These are phyloP conservation scores for Drymodes brunneopygia DNA, from an alignment of 2,113 vertebrate species.

Conservation along the genomic window DNA sequence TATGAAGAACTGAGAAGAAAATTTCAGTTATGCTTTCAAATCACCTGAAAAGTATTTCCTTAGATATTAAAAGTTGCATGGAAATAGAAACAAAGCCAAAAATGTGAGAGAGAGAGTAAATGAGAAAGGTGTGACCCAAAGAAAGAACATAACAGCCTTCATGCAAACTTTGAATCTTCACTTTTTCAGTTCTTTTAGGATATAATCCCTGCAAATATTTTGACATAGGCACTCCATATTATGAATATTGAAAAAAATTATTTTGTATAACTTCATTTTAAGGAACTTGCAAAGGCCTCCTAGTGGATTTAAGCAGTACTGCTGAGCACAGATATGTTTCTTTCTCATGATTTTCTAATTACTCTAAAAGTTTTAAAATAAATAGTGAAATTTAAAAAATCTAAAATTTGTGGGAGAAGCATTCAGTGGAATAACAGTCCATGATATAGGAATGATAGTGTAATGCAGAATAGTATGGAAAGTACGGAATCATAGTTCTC, in stretches of 20 bases:
- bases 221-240: neutral
- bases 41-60: neutral
- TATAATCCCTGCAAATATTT: neutral
- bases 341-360: neutral
- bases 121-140: rapidly evolving
- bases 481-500: neutral
- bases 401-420: neutral
- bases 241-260: neutral
- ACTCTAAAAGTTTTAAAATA: neutral
- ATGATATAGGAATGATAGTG: neutral
- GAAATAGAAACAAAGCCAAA: neutral
- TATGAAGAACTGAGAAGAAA: neutral
- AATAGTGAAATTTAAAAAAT: neutral
- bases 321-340: neutral
- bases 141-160: neutral
- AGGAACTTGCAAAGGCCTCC: neutral
- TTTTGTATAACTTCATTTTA: neutral
- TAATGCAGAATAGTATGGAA: neutral
- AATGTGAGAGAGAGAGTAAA: neutral
- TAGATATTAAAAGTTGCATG: neutral
- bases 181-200: neutral
- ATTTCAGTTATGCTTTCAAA: neutral
- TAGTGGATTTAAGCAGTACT: neutral
- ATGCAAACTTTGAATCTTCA: neutral
- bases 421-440: neutral